Evolutionary conservation across 2,797 vertebrate species (phyloP).

Genomic region (Pangasius mekongensis): DNA sequence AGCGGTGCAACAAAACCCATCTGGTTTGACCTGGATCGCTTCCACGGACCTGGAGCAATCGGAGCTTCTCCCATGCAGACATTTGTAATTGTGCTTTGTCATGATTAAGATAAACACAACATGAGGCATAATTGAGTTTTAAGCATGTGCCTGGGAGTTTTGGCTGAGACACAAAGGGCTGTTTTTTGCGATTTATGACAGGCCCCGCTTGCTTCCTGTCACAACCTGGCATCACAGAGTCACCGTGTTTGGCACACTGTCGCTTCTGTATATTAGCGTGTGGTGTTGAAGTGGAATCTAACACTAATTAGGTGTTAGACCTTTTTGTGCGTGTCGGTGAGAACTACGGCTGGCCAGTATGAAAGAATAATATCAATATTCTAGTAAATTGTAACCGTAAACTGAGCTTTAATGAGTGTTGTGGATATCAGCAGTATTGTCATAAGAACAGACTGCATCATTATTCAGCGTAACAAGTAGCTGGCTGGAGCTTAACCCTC

Average conservation of each 20-base stretch:
- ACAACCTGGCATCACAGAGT: constrained; percentile 38
- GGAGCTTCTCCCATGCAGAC: background rate
- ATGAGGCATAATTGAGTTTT: constrained; percentile 50
- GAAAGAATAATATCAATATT: too few species aligned
- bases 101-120: constrained; percentile 48
- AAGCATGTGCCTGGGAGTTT: constrained; percentile 44
- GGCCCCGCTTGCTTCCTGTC: constrained; percentile 41
- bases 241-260: constrained; percentile 9
- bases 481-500: background rate
- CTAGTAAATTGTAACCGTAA: background rate
- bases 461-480: background rate
- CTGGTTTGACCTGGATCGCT: background rate
- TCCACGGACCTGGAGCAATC: constrained; percentile 16
- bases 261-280: background rate
- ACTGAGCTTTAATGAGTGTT: background rate
- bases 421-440: background rate
- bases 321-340: background rate
- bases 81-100: constrained; percentile 12
- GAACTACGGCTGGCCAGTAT: background rate
- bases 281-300: background rate
- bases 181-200: constrained; percentile 48
- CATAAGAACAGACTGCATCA: background rate
- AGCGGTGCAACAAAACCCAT: constrained; percentile 38
- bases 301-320: constrained; percentile 11
- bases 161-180: constrained; percentile 22